Evolutionary conservation across 2,797 vertebrate species (phyloP), one percentile per base, ranked within the genome.

Genomic region (Micromesistius poutassou): DNA sequence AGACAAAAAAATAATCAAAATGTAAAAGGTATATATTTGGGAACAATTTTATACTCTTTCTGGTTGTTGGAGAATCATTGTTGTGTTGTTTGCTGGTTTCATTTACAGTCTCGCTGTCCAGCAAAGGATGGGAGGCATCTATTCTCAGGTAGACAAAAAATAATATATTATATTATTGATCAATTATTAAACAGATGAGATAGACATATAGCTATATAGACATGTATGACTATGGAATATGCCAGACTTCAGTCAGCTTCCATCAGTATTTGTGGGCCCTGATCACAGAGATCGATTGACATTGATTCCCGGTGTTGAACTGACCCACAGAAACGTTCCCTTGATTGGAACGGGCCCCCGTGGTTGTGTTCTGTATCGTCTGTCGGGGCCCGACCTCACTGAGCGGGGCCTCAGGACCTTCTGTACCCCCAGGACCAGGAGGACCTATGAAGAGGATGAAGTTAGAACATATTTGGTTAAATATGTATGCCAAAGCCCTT

Each of bases 381-480:
- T 89, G 88, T 4, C 84, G 89, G 22, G 88, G 88, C 0, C 93
- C 30, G 31, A 16, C 68, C 13, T 74, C 79, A 0, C 95, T 94
- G 0, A 91, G 90, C 0, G 93, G 94, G 0, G 94, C 95, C 0
- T 92, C 85, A 2, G 91, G 91, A 1, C 94, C 95, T 80, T 95
- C 95, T 30, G 87, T 85, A 85, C 95, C 96, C 92, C 72, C 73
- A 16, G 86, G 90, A 83, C 92, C 89, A 36, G 88, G 85, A 72
- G 76, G 88, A 85, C n/a, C n/a, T n/a, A n/a, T n/a, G n/a, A n/a
- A n/a, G n/a, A n/a, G n/a, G n/a, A n/a, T n/a, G n/a, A n/a, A n/a
- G n/a, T n/a, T n/a, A n/a, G n/a, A n/a, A n/a, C n/a, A n/a, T n/a
- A n/a, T n/a, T n/a, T n/a, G n/a, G n/a, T n/a, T n/a, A n/a, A n/a